Evolutionary conservation across 2,797 vertebrate species (phyloP), one percentile per base, ranked within the genome.

Genomic region (Rhincodon typus): DNA sequence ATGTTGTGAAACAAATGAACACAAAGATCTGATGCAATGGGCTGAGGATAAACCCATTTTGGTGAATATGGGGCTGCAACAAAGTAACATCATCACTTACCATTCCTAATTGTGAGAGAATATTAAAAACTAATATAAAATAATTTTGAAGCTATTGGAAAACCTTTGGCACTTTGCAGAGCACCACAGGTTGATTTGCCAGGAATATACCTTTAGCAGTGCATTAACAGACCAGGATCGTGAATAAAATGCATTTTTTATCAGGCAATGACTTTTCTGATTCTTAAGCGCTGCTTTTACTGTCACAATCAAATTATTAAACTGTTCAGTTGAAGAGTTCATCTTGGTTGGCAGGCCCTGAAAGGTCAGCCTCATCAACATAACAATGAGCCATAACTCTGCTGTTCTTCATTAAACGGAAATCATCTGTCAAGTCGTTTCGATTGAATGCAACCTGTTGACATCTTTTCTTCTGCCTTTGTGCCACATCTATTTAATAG

Each of bases 361-460:
- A 95, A 95, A 95, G 94, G 94, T 95, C 94, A 95, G 42, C 94
- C 91, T 95, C 94, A 50, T 95, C 46, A 95, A 95, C 94, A 95
- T 95, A 74, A 95, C 94, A 95, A 74, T 74, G 94, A 77, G 69
- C 46, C 70, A 95, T 74, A 74, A 95, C 70, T 95, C 94, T 57
- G 46, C 34, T 72, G 70, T 70, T 95, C 94, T 95, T 95, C 46
- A 95, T 95, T 77, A 95, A 95, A 95, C 69, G 77, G 94, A 57
- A 50, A 77, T 95, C 94, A 95, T 57, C 94, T 53, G 94, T 95
- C 94, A 95, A 95, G 70, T 74, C 74, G 94, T 13, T 77, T 95
- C 46, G 17, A 95, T 94, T 94, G 93, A 94, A 72, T 21, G 30
- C 69, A 50, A 95, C 69, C 42, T 95, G 94, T 95, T 95, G 94